A percentile compares a stretch with the other conserved stretches of the same genome.
Conservation (phyloP, 2,113 vertebrate species). For the Reinhardtius hippoglossoides region DNA sequence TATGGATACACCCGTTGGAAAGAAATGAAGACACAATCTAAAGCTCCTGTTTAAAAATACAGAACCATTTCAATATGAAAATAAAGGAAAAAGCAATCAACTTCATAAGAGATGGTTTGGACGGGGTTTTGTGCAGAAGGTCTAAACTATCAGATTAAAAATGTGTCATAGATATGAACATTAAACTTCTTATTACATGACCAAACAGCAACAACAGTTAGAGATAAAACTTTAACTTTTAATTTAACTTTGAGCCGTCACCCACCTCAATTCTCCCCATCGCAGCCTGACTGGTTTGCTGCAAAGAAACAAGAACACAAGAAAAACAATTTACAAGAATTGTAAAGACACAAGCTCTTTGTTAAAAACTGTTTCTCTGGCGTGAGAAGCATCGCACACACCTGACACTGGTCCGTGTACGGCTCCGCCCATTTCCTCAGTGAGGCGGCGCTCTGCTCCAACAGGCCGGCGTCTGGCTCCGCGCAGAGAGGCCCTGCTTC, state of each 20-base stretch:
- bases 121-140: no score
- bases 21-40: no score
- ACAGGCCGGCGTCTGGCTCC: constrained; percentile 79
- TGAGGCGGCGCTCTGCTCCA: constrained; percentile 86
- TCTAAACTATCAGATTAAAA: no score
- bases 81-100: no score
- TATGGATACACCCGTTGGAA: no score
- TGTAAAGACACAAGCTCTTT: no score
- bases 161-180: no score
- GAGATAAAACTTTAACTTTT: no score
- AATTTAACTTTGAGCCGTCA: neutral
- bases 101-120: no score
- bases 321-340: neutral
- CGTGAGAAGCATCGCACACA: neutral
- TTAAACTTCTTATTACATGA: neutral
- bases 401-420: constrained; percentile 88
- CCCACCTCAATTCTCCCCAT: constrained; percentile 69
- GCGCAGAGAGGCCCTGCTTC: constrained; percentile 73
- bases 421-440: constrained; percentile 86
- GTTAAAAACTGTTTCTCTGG: no score
- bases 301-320: constrained; percentile 1
- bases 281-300: constrained; percentile 58
- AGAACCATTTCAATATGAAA: no score
- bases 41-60: no score
- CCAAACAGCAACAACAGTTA: neutral